Percentiles rank a stretch among this genome's conserved stretches.
These are phyloP conservation scores for Otus sunia DNA, from an alignment of 2,113 vertebrate genomes.

Conservation along the genomic window DNA sequence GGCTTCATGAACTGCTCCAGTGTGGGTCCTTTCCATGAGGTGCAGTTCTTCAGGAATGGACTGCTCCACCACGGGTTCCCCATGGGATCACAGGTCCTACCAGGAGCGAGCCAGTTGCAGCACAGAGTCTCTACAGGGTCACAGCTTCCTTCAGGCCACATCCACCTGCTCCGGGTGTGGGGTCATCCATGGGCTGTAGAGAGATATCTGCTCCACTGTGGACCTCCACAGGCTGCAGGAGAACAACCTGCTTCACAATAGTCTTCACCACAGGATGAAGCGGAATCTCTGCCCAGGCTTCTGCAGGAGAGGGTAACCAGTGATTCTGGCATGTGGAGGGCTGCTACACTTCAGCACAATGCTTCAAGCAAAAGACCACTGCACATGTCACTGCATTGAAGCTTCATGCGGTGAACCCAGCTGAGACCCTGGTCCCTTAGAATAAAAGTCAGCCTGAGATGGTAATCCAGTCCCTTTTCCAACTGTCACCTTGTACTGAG, in stretches of 20 bases:
- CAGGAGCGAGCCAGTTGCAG: not conserved
- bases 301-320: too few species aligned
- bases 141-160: not conserved
- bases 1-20: not conserved
- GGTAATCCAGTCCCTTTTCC: too few species aligned
- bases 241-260: not conserved
- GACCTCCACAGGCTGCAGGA: not conserved
- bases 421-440: too few species aligned
- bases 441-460: too few species aligned
- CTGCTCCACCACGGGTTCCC: not conserved
- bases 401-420: too few species aligned
- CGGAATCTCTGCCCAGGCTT: not conserved
- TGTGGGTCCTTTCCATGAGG: not conserved
- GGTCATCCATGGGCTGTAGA: not conserved
- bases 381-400: too few species aligned
- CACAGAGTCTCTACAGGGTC: not conserved
- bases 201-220: not conserved
- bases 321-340: too few species aligned
- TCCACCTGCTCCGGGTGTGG: rapidly evolving
- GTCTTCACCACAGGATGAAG: not conserved
- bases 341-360: too few species aligned
- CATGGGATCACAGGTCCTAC: not conserved
- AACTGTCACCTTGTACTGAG: too few species aligned
- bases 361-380: too few species aligned
- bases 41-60: not conserved